Evolutionary conservation across 2,797 vertebrate genomes (phyloP).

Genomic region (Bryconaethiops microstoma): DNA sequence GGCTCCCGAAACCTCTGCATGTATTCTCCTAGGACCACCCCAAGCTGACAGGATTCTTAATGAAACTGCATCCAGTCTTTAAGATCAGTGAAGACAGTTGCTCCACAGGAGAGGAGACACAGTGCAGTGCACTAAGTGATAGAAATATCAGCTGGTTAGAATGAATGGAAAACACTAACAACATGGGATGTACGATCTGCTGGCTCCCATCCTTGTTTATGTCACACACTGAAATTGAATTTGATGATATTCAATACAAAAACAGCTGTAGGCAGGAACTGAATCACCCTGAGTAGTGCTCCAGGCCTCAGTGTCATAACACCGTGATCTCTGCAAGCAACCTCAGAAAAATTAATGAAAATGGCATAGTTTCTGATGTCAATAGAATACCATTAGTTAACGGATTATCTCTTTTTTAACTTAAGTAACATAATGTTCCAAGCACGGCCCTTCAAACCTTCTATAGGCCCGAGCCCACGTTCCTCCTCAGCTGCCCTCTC

Average conservation of each 20-base stretch:
- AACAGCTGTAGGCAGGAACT: conserved; percentile 23
- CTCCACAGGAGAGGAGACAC: conserved; percentile 8
- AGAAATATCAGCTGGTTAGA: conserved; percentile 18
- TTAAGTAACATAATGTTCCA: too few species aligned
- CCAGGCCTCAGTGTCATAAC: conserved; percentile 2
- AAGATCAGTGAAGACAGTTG: conserved; percentile 11
- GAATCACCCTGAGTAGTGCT: conserved; percentile 6
- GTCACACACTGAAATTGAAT: conserved; percentile 50
- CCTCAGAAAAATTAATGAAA: background rate
- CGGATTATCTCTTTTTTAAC: too few species aligned
- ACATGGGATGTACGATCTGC: conserved; percentile 16
- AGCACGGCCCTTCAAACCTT: too few species aligned
- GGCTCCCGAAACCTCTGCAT: background rate
- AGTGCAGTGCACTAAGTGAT: conserved; percentile 8
- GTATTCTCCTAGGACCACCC: conserved; percentile 2
- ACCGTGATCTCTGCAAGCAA: background rate
- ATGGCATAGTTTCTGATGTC: background rate
- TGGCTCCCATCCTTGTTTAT: conserved; percentile 22
- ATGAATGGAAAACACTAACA: conserved; percentile 5
- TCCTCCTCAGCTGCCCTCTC: too few species aligned
- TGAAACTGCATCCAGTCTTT: conserved; percentile 13
- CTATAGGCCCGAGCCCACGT: too few species aligned
- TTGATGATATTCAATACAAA: conserved; percentile 32
- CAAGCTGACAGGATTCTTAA: background rate
- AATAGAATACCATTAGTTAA: too few species aligned